Evolutionary conservation across 1,140 invertebrate species (phyloP), one percentile per base, ranked within the genome.

Genomic region (Limonius californicus): DNA sequence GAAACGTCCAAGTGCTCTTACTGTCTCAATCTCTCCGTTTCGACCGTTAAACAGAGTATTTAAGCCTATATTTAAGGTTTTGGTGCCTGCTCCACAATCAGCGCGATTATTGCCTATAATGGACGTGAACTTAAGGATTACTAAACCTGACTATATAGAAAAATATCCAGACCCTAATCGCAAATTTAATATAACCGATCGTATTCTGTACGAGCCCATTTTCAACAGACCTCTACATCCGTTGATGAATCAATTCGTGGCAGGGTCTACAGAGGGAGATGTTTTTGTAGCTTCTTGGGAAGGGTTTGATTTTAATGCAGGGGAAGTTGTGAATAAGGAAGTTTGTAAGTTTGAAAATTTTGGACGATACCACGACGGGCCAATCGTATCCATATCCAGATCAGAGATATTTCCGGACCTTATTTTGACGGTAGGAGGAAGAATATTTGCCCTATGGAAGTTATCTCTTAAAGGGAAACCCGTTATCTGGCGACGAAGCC

Each of bases 281-380:
- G 70, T 84, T 59, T 74, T 78, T 7, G 72, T 78, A 59, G 71
- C 82, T 35, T 74, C 77, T 1, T 87, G 84, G 84, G 80, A 83
- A 63, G 85, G 85, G 11, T 84, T 80, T 65, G 80, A 85, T 30
- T 83, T 84, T 55, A 79, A 81, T 62, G 82, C 81, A 0, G 85
- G 82, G 0, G 76, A 81, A 63, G 66, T 73, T 11, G 77, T 85
- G 0, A 84, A 83, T 68, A 79, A 75, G 4, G 83, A 86, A 74
- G 74, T 74, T 45, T 76, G 74, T 27, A 77, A 76, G 61, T 78
- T 80, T 71, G 57, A 75, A 21, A 79, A 74, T 68, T 69, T 75
- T 60, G 79, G 79, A 63, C 75, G 70, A 60, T 81, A 86, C 54
- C 88, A 90, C 68, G 85, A 89, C 68, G 88, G 88, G 0, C 83